phyloP scores from a whole-genome alignment of 2,113 vertebrate genomes.

The Ictidomys tridecemlineatus region DNA sequence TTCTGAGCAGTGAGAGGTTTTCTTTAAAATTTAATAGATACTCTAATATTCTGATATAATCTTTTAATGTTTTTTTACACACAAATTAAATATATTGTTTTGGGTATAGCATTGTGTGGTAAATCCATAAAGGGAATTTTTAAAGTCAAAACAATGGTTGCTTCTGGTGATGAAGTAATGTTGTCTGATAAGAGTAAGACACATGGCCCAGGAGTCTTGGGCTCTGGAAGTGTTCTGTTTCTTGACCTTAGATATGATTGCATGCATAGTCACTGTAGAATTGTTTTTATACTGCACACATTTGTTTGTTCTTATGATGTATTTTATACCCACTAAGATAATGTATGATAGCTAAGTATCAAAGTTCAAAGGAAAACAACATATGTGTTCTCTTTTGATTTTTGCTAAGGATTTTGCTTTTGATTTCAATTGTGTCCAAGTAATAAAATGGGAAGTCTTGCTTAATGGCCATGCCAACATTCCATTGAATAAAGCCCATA shows the following conservation, averaged over 20 bases:
- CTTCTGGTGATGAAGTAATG: neutral
- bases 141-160: neutral
- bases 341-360: neutral
- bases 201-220: neutral
- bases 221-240: neutral
- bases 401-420: neutral
- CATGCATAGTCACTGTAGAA: neutral
- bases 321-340: neutral
- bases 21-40: neutral
- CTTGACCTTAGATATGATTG: neutral
- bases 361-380: neutral
- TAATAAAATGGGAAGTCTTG: neutral
- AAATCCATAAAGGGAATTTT: neutral
- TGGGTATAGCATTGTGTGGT: neutral
- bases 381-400: neutral
- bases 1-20: neutral
- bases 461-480: neutral
- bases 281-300: slow-evolving; percentile 19
- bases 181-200: neutral
- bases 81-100: neutral
- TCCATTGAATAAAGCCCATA: neutral
- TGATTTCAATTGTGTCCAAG: neutral
- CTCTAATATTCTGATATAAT: neutral
- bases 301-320: neutral
- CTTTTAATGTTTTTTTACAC: slow-evolving; percentile 17